Conservation (phyloP, 2,888 invertebrate genomes). For the Spatulosminthurus flaviceps region DNA sequence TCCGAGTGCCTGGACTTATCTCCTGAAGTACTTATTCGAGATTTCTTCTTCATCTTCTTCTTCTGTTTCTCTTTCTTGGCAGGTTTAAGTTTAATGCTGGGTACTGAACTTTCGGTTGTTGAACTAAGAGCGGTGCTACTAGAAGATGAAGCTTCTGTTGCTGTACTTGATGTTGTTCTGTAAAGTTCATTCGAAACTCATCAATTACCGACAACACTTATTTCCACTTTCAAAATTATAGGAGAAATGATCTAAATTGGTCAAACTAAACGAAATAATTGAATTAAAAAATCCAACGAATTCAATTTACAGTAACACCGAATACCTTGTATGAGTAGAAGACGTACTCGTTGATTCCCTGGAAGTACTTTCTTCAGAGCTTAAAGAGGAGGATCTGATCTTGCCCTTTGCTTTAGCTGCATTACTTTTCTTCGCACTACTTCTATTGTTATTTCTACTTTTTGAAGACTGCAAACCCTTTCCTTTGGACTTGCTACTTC, state of each 20-base stretch:
- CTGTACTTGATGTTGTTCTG: slow-evolving; percentile 37
- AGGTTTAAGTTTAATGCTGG: slow-evolving; percentile 60
- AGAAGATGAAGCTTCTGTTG: slow-evolving; percentile 51
- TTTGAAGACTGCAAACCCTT: slow-evolving; percentile 31
- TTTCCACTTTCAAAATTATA: too few relatives aligned
- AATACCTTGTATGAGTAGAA: slow-evolving; percentile 54
- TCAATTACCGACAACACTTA: not conserved
- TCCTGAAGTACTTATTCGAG: slow-evolving; percentile 21
- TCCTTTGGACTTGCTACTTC: slow-evolving; percentile 24
- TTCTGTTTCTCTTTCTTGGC: slow-evolving; percentile 47
- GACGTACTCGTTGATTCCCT: slow-evolving; percentile 54
- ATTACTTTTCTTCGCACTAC: slow-evolving; percentile 47
- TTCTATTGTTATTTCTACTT: slow-evolving; percentile 35
- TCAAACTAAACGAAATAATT: not conserved
- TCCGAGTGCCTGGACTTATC: slow-evolving; percentile 38
- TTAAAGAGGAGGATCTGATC: slow-evolving; percentile 56
- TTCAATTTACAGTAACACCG: not conserved
- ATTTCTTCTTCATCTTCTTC: slow-evolving; percentile 49
- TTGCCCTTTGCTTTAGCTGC: slow-evolving; percentile 48
- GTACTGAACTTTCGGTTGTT: slow-evolving; percentile 61
- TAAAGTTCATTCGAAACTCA: too few relatives aligned
- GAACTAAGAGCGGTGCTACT: slow-evolving; percentile 52
- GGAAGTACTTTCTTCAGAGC: slow-evolving; percentile 57
- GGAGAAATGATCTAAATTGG: not conserved
- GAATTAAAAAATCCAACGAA: too few relatives aligned